A percentile compares a stretch with the other conserved stretches of the same genome.
phyloP scores from a whole-genome alignment of 2,888 invertebrate genomes.

The Hipparchia semele region DNA sequence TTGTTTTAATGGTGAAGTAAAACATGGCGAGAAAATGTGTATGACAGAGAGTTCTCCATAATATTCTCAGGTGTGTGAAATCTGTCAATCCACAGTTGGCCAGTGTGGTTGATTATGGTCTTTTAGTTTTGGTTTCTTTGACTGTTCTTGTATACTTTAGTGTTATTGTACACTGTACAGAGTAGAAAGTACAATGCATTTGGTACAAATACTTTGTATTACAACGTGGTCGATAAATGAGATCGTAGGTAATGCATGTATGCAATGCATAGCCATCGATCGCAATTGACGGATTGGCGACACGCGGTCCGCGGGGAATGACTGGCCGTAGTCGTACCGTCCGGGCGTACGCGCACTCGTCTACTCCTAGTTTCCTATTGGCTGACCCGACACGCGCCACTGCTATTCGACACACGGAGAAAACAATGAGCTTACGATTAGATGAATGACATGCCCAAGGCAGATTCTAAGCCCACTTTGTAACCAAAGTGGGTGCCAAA shows the following conservation, averaged over 20 bases:
- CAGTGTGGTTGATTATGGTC: too few species aligned
- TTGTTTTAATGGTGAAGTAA: too few species aligned
- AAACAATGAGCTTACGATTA: constrained; percentile 77
- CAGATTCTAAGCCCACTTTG: constrained; percentile 65
- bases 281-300: constrained; percentile 75
- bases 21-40: too few species aligned
- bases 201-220: not conserved
- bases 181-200: too few species aligned
- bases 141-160: too few species aligned
- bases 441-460: constrained; percentile 78
- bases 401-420: constrained; percentile 74
- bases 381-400: constrained; percentile 60
- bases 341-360: constrained; percentile 59
- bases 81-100: too few species aligned
- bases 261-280: constrained; percentile 62
- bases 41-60: too few species aligned
- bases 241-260: constrained; percentile 40
- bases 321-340: constrained; percentile 40
- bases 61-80: too few species aligned
- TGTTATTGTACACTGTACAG: too few species aligned
- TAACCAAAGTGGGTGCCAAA: constrained; percentile 75
- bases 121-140: too few species aligned
- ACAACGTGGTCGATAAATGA: not conserved
- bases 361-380: constrained; percentile 69
- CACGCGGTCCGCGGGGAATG: constrained; percentile 56